Conservation (phyloP, 2,888 invertebrate genomes). For the Galerucella pusilla region DNA sequence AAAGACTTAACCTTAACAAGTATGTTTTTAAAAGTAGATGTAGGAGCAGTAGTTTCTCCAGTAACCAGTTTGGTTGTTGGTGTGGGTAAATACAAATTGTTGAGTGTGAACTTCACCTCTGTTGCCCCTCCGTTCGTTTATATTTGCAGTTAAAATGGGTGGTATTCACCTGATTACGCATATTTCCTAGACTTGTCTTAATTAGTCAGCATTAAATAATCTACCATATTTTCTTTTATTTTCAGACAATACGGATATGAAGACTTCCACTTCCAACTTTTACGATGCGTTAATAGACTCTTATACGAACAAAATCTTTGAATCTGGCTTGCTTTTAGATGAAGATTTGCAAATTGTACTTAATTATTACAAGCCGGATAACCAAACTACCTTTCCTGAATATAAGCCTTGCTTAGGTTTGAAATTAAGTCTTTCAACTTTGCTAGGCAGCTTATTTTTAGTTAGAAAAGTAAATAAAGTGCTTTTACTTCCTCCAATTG, state of each 20-base stretch:
- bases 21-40: no score
- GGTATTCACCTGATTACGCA: no score
- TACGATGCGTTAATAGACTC: constrained; percentile 42
- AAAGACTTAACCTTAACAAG: no score
- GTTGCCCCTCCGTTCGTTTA: no score
- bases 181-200: no score
- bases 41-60: no score
- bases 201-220: background rate
- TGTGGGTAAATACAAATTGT: no score
- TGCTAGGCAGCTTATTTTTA: constrained; percentile 36
- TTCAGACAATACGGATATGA: background rate
- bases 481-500: constrained; percentile 39
- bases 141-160: no score
- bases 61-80: no score
- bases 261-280: constrained; percentile 18
- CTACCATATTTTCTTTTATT: background rate
- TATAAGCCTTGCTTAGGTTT: constrained; percentile 39
- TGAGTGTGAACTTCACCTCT: no score
- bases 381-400: constrained; percentile 23
- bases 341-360: constrained; percentile 52
- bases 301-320: constrained; percentile 46
- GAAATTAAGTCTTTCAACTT: constrained; percentile 35
- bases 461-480: constrained; percentile 38
- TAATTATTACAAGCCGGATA: constrained; percentile 38
- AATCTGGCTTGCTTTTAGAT: constrained; percentile 51